Conservation (phyloP, 2,113 vertebrate species). For the Otocyon megalotis region DNA sequence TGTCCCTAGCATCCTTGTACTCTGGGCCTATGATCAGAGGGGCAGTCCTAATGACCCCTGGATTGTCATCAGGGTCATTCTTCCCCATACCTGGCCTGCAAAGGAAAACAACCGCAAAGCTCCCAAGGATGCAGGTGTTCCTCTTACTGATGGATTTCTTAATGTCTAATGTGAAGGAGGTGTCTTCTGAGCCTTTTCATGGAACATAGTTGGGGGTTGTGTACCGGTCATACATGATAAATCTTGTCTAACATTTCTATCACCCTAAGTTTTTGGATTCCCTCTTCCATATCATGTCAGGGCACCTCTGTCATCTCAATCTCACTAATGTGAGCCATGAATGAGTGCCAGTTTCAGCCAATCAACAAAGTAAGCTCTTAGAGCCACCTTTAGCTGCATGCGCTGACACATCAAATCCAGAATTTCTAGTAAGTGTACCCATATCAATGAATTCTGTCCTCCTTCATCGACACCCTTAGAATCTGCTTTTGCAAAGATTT, state of each 20-base stretch:
- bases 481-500: background rate
- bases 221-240: background rate
- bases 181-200: constrained; percentile 6
- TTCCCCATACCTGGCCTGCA: background rate
- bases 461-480: background rate
- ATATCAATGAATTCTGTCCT: background rate
- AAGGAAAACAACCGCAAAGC: background rate
- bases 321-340: background rate
- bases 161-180: background rate
- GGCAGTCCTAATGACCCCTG: background rate
- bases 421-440: background rate
- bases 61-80: background rate
- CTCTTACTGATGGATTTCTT: background rate
- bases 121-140: background rate
- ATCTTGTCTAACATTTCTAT: background rate
- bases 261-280: background rate
- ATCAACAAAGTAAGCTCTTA: background rate
- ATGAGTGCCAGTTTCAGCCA: background rate
- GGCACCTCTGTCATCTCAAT: background rate
- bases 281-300: background rate
- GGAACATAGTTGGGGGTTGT: background rate
- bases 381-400: background rate
- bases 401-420: background rate
- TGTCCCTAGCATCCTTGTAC: background rate
- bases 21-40: background rate